Evolutionary conservation across 2,888 invertebrate species (phyloP), one percentile per base, ranked within the genome.

Genomic region (Volucella bombylans): DNA sequence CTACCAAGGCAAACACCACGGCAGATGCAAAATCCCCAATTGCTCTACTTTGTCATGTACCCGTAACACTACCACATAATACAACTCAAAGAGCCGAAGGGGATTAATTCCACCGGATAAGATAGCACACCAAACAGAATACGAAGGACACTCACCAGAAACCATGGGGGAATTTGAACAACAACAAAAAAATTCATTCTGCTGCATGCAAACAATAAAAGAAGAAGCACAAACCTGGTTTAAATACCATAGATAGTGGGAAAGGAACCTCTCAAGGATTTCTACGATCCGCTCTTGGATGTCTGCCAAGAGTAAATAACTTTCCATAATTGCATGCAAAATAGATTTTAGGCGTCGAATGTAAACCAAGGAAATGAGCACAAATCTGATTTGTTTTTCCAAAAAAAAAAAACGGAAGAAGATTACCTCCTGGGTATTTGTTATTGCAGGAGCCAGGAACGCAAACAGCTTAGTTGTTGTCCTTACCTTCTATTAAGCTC

Each of bases 91-190:
- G 9, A 10, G 52, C 65, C 57, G 76, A 41, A 64, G 69, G 54
- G 76, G 49, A 76, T 81, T 71, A 62, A 68, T 68, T 68, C 64
- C 43, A 4, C 67, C 14, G 49, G 31, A 73, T 68, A 61, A 77
- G 18, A 61, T 47, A 62, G 43, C 43, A 45, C 23, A 59, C 49
- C 39, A 49, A 67, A 55, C 4, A 14, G 23, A 52, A 72, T 15
- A 59, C 31, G n/a, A 59, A 50, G 41, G 57, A 59, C 68, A 49
- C 43, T 67, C 55, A 55, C 38, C 38, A 57, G 45, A 11, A 55
- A 31, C 6, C 4, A 6, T 6, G 31, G 31, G 31, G 31, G 6
- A 57, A 57, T 55, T 68, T 4, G 23, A 57, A 71, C 61, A 47
- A 45, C 0, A 31, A 47, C 0, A 12, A 39, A 71, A 18, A 57